phyloP scores from a whole-genome alignment of 1,140 invertebrate genomes.

The Magallana gigas region DNA sequence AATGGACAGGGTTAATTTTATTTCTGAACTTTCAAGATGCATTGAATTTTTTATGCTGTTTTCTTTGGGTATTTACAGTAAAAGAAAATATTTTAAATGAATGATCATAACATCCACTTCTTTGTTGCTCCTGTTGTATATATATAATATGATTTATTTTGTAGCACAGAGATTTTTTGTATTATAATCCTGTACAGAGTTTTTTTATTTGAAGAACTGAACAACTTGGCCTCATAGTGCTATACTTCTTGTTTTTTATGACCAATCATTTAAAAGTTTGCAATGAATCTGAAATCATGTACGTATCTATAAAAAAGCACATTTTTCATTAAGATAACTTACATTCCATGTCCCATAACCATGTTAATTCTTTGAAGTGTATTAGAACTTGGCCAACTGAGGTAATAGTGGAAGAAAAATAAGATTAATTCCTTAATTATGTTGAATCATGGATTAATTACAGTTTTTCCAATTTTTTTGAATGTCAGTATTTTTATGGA shows the following conservation, averaged over 20 bases:
- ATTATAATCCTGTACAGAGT: conserved; percentile 25
- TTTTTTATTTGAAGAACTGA: conserved; percentile 25
- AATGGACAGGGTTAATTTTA: neutral
- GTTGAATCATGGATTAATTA: no score
- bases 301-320: neutral
- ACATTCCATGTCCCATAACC: conserved; percentile 3
- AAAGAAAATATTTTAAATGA: neutral
- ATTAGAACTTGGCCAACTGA: no score
- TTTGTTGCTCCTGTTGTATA: conserved; percentile 16
- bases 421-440: no score
- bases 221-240: conserved; percentile 22
- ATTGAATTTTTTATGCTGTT: neutral
- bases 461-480: no score
- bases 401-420: no score
- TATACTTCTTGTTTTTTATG: conserved; percentile 15
- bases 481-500: no score
- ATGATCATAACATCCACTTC: neutral
- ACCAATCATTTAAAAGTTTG: conserved; percentile 22
- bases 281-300: conserved; percentile 19
- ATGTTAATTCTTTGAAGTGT: no score
- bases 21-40: neutral
- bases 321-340: conserved; percentile 16
- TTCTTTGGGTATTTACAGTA: neutral
- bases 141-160: conserved; percentile 13
- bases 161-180: conserved; percentile 24